Conservation (phyloP, 1,140 invertebrate species). For the Drosophila malerkotliana region DNA sequence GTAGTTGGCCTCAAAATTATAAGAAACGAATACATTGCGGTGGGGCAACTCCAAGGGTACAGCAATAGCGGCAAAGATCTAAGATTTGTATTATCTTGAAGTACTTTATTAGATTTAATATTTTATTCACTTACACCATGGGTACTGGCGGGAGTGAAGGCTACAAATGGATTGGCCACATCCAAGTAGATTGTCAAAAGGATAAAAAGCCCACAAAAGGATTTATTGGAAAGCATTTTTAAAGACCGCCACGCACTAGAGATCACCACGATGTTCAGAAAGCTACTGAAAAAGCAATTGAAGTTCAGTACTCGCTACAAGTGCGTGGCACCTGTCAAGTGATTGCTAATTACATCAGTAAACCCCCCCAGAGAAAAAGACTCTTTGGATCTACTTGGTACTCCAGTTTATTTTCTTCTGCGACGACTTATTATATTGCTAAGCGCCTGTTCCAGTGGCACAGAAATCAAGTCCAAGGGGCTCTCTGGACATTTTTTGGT, state of each 20-base stretch:
- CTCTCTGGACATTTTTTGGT: constrained; percentile 67
- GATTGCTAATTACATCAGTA: constrained; percentile 32
- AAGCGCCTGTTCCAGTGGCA: constrained; percentile 59
- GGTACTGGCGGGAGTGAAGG: constrained; percentile 64
- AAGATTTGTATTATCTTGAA: background rate
- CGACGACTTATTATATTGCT: constrained; percentile 37
- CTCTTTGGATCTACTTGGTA: constrained; percentile 14
- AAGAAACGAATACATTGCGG: constrained; percentile 89
- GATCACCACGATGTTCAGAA: constrained; percentile 27
- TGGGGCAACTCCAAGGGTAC: constrained; percentile 89
- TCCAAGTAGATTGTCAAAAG: constrained; percentile 26
- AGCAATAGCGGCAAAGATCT: constrained; percentile 88
- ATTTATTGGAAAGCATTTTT: constrained; percentile 28
- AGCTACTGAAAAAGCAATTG: constrained; percentile 43
- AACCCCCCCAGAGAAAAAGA: constrained; percentile 20
- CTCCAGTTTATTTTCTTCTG: constrained; percentile 63
- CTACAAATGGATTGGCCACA: constrained; percentile 25
- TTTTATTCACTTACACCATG: constrained; percentile 63
- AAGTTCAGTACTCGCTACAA: constrained; percentile 11
- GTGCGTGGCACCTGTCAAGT: constrained; percentile 31
- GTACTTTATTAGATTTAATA: background rate
- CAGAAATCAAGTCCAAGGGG: constrained; percentile 70
- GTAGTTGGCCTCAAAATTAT: constrained; percentile 91
- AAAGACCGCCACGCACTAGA: background rate
- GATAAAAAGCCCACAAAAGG: constrained; percentile 5